A percentile compares a stretch with the other conserved stretches of the same genome.
phyloP scores from a whole-genome alignment of 2,797 vertebrate genomes.

The Cephalopachus bancanus region DNA sequence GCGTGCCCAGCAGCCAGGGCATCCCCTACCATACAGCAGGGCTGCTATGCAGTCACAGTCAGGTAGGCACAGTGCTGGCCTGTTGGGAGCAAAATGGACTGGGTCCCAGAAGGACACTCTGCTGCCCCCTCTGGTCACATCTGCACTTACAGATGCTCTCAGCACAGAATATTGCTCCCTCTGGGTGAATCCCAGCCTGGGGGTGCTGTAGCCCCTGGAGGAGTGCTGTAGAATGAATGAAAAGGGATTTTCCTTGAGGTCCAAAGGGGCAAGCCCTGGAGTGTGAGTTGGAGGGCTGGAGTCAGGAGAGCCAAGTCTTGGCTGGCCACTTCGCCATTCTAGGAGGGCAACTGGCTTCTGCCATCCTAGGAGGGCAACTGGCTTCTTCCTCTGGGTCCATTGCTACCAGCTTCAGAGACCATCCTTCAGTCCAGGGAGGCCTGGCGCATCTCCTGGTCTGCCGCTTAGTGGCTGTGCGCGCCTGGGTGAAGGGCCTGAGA shows the following conservation, averaged over 20 bases:
- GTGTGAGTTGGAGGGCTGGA: neutral
- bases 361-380: too few relatives aligned
- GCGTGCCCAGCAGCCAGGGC: fast-evolving
- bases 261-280: neutral
- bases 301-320: neutral
- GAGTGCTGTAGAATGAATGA: neutral
- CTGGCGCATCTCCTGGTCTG: fast-evolving
- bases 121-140: neutral
- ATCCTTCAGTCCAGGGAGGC: too few relatives aligned
- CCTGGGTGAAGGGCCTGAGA: neutral
- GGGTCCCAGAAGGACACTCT: neutral
- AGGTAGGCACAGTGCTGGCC: fast-evolving
- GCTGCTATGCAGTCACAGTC: fast-evolving
- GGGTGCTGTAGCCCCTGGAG: neutral
- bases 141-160: neutral
- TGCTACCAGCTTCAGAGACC: neutral
- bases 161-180: fast-evolving
- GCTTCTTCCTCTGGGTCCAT: neutral
- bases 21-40: fast-evolving
- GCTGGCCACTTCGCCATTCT: neutral
- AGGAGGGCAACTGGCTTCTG: neutral
- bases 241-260: too few relatives aligned
- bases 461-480: neutral
- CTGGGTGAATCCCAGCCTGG: too few relatives aligned
- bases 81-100: neutral